Conservation (phyloP, 2,888 invertebrate genomes). For the Cantharis lateralis region DNA sequence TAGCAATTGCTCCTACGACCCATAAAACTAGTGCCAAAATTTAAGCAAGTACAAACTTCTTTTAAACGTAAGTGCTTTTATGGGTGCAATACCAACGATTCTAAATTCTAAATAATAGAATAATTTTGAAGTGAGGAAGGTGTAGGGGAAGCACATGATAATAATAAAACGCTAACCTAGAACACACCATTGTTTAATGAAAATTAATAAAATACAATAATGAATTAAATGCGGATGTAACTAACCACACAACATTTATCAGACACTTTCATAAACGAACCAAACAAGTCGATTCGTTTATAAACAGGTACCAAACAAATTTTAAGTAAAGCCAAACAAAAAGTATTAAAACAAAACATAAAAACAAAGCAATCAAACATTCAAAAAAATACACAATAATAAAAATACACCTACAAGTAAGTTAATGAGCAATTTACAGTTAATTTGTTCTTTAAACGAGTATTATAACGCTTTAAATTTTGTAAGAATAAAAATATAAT, state of each 20-base stretch:
- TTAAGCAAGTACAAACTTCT: no score
- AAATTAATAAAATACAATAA: slow-evolving; percentile 70
- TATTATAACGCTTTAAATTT: slow-evolving; percentile 5
- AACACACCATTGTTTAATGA: slow-evolving; percentile 76
- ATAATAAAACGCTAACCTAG: slow-evolving; percentile 44
- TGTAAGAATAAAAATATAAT: slow-evolving; percentile 22
- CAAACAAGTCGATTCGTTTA: not conserved
- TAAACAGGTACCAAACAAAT: not conserved
- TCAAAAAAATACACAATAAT: slow-evolving; percentile 55
- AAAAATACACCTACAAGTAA: slow-evolving; percentile 42
- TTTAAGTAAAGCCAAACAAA: not conserved
- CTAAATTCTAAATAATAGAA: not conserved
- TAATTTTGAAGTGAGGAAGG: not conserved
- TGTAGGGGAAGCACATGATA: not conserved
- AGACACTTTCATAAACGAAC: slow-evolving; percentile 6
- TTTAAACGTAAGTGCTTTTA: no score
- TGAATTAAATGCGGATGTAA: slow-evolving; percentile 67
- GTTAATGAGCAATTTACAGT: slow-evolving; percentile 35
- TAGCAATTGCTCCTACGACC: no score
- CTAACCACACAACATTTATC: slow-evolving; percentile 52
- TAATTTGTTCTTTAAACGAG: not conserved
- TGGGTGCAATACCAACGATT: no score
- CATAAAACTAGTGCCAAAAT: no score
- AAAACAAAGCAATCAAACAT: not conserved
- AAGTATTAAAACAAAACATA: not conserved